Conservation (phyloP, 2,888 invertebrate genomes). For the Scaptomyza reducta region DNA sequence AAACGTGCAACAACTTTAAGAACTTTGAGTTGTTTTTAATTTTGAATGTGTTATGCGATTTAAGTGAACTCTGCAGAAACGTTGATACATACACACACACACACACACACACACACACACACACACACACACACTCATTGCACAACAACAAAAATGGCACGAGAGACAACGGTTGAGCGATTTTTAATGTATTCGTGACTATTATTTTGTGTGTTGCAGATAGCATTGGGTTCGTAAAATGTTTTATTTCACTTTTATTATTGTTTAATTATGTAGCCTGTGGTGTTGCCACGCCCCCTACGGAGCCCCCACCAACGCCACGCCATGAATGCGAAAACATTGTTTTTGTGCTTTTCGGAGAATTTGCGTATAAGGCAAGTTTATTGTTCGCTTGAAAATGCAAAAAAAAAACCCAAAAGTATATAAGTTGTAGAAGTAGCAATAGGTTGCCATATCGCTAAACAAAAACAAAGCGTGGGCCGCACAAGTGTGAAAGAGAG, state of each 20-base stretch:
- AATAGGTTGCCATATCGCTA: conserved; percentile 11
- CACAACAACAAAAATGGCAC: conserved; percentile 60
- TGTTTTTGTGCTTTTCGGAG: conserved; percentile 20
- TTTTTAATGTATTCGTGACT: conserved; percentile 79
- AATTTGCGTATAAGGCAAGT: conserved; percentile 38
- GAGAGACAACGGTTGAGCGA: conserved; percentile 76
- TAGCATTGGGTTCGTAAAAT: conserved; percentile 60
- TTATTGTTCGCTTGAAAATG: conserved; percentile 60
- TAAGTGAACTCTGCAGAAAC: conserved; percentile 55
- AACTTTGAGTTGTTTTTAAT: conserved; percentile 26
- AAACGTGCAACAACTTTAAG: conserved; percentile 39
- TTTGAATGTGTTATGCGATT: conserved; percentile 62
- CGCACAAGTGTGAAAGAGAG: conserved; percentile 12
- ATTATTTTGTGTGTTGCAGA: conserved; percentile 56
- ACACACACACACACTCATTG: conserved; percentile 1
- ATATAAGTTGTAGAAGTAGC: background rate
- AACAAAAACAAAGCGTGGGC: conserved; percentile 28
- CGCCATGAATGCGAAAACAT: conserved; percentile 18
- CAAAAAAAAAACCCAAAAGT: conserved; percentile 5
- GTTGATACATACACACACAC: conserved; percentile 2
- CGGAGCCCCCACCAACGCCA: background rate
- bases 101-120: conserved; percentile 2
- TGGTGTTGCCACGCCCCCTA: background rate
- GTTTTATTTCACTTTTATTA: conserved; percentile 70
- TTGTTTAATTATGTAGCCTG: conserved; percentile 65